Conservation (phyloP, 1,140 invertebrate genomes). For the Stegodyphus dumicola region DNA sequence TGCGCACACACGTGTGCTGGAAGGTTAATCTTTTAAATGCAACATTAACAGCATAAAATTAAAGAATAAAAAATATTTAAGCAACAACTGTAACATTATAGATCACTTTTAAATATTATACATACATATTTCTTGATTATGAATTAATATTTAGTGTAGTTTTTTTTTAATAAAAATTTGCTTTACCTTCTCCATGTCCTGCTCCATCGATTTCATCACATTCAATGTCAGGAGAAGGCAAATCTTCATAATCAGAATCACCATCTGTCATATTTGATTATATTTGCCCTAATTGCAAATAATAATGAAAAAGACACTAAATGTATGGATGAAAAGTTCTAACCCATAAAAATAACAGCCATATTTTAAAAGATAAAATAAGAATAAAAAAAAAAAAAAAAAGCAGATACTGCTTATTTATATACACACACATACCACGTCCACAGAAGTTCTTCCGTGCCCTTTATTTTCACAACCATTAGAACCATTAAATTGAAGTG, state of each 20-base stretch:
- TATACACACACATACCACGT: too few relatives aligned
- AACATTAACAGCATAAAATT: not conserved
- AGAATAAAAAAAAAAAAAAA: not conserved
- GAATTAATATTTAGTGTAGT: not conserved
- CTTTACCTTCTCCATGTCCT: conserved; percentile 5
- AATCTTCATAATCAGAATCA: conserved; percentile 59
- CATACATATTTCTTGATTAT: not conserved
- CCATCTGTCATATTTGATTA: conserved; percentile 64
- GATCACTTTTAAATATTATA: not conserved
- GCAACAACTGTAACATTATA: not conserved
- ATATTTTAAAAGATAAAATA: not conserved
- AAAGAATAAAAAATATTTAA: not conserved
- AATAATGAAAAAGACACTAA: not conserved
- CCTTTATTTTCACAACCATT: too few relatives aligned
- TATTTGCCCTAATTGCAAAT: not conserved
- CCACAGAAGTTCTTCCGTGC: too few relatives aligned
- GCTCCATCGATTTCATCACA: conserved; percentile 26
- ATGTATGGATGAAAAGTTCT: too few relatives aligned
- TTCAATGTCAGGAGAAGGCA: conserved; percentile 40
- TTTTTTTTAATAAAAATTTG: not conserved
- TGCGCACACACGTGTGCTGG: too few relatives aligned
- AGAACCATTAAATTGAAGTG: too few relatives aligned
- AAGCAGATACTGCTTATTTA: not conserved
- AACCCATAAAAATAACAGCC: too few relatives aligned
- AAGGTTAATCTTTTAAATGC: not conserved